A percentile compares a stretch with the other conserved stretches of the same genome.
Evolutionary conservation across 1,140 invertebrate genomes (phyloP).

Genomic region (Aphaenogaster ashmeadi): DNA sequence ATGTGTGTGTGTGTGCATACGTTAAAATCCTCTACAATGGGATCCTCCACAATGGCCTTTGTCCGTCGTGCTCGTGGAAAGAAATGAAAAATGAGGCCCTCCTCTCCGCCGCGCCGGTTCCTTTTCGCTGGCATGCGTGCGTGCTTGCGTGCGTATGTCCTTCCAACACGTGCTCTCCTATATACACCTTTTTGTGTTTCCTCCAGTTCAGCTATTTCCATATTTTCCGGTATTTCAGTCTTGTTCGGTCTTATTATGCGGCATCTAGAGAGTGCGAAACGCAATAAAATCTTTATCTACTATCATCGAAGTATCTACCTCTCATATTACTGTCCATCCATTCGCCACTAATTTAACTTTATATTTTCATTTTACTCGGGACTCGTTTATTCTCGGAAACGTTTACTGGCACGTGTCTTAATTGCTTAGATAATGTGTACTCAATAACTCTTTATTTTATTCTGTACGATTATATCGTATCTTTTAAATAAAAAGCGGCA

Average conservation of each 20-base stretch:
- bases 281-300: not conserved
- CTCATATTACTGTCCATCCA: not conserved
- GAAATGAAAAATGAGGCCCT: slow-evolving; percentile 78
- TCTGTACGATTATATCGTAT: not conserved
- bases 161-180: slow-evolving; percentile 32
- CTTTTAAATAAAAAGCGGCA: not conserved
- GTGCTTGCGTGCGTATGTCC: not conserved
- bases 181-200: slow-evolving; percentile 28
- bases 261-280: not conserved
- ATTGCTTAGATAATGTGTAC: not conserved
- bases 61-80: slow-evolving; percentile 76
- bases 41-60: slow-evolving; percentile 80
- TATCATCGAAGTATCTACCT: not conserved
- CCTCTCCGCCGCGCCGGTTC: slow-evolving; percentile 20
- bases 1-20: slow-evolving; percentile 71
- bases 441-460: not conserved
- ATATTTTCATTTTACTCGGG: not conserved
- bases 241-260: not conserved
- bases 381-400: not conserved
- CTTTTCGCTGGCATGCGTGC: not conserved
- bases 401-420: not conserved
- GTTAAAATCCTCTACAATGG: slow-evolving; percentile 78
- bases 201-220: slow-evolving; percentile 6
- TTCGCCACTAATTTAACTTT: not conserved
- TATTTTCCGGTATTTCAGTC: not conserved